These are phyloP conservation scores for Apis dorsata DNA, from an alignment of 1,140 invertebrate genomes.

Conservation along the genomic window DNA sequence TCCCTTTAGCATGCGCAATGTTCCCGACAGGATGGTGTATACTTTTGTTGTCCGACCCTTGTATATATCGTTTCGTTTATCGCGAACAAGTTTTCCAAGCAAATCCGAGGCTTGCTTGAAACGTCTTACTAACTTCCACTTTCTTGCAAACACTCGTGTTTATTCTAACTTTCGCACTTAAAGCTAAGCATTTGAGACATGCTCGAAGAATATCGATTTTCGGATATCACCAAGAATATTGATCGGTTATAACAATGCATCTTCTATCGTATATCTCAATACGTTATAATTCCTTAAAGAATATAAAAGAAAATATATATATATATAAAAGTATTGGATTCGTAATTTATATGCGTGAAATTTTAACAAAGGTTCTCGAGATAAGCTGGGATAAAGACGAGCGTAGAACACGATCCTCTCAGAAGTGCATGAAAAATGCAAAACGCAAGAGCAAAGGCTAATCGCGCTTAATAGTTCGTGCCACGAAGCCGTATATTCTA, in stretches of 20 bases:
- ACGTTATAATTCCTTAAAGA: too few species aligned
- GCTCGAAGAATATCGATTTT: too few species aligned
- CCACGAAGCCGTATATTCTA: conserved; percentile 8
- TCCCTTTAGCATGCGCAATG: conserved; percentile 2
- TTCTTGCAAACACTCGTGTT: too few species aligned
- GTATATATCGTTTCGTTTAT: not conserved
- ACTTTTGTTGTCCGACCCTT: not conserved
- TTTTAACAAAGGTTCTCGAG: not conserved
- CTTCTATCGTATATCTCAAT: too few species aligned
- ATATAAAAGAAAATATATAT: not conserved
- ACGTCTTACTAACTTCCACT: too few species aligned
- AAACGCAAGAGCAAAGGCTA: not conserved
- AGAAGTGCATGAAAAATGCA: not conserved
- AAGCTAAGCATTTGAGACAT: too few species aligned
- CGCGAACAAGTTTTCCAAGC: not conserved
- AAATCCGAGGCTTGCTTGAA: too few species aligned
- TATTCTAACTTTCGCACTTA: too few species aligned
- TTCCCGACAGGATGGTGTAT: not conserved
- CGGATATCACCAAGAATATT: too few species aligned
- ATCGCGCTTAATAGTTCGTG: conserved; percentile 18
- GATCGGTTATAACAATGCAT: too few species aligned
- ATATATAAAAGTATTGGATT: too few species aligned
- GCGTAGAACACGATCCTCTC: not conserved
- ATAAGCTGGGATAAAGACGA: not conserved
- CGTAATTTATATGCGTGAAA: not conserved